A percentile compares a stretch with the other conserved stretches of the same genome.
phyloP scores from a whole-genome alignment of 2,113 vertebrate genomes.

The Larimichthys crocea region DNA sequence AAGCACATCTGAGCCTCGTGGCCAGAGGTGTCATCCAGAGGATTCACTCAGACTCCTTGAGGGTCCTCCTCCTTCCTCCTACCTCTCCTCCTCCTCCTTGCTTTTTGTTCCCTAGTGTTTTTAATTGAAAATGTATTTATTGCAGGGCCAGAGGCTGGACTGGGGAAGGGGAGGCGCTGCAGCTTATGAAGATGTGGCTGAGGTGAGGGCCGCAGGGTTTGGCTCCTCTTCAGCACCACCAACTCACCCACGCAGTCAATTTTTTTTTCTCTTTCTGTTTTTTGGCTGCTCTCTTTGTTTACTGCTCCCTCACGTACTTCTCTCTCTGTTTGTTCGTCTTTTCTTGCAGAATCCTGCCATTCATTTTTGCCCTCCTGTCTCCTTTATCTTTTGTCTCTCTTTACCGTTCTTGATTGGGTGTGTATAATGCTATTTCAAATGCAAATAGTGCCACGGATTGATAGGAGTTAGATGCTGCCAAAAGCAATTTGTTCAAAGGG shows the following conservation, averaged over 20 bases:
- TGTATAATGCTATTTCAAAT: conserved; percentile 70
- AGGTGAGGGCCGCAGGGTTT: conserved; percentile 75
- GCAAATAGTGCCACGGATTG: conserved; percentile 60
- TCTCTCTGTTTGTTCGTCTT: conserved; percentile 60
- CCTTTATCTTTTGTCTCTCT: conserved; percentile 73
- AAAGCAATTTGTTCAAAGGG: conserved; percentile 57
- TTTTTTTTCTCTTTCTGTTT: conserved; percentile 42
- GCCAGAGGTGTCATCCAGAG: conserved; percentile 69
- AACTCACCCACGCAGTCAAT: conserved; percentile 62
- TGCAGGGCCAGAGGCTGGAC: conserved; percentile 72
- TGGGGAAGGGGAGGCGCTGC: conserved; percentile 62
- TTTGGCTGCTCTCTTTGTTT: conserved; percentile 73
- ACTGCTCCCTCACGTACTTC: conserved; percentile 54
- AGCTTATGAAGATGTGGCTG: conserved; percentile 73
- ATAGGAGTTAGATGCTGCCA: conserved; percentile 55
- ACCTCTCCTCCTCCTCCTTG: conserved; percentile 44
- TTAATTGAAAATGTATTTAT: conserved; percentile 83
- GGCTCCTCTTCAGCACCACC: conserved; percentile 76
- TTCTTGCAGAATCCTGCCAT: conserved; percentile 59
- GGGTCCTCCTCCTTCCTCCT: conserved; percentile 45
- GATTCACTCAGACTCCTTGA: conserved; percentile 56
- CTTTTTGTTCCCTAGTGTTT: conserved; percentile 64
- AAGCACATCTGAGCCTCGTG: conserved; percentile 71
- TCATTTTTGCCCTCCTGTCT: conserved; percentile 59
- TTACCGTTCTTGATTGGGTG: conserved; percentile 58